Evolutionary conservation across 1,140 invertebrate genomes (phyloP), one percentile per base, ranked within the genome.

Genomic region (Bombus picipes): DNA sequence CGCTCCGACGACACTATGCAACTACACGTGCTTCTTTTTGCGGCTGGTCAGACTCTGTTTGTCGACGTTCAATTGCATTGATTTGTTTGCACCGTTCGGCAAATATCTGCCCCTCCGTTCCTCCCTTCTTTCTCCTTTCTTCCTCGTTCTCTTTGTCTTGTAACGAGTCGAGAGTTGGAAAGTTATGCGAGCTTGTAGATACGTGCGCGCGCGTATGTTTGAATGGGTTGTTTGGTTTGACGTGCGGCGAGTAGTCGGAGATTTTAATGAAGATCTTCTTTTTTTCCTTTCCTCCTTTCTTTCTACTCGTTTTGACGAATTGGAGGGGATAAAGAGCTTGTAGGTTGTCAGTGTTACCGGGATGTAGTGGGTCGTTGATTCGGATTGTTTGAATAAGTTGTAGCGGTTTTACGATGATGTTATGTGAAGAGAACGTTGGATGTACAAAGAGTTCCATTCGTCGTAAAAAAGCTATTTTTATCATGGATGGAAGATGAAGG

Each of bases 81-180:
- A 82, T 82, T 82, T 72, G 66, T 71, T 81, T 72, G 47, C 68
- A 32, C 37, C 37, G 34, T 37, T 59, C 79, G 37, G 53, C 28
- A 71, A 81, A 81, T 72, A 81, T 72, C 66, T 37, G 22, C 8
- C 28, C 53, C 53, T 28, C 53, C 25, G 1, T 9, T 37, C 32
- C 34, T 71, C 34, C 28, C 47, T 72, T 39, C 13, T 73, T 53
- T 53, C 47, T 53, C 47, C 39, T 74, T 47, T 37, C 18, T 10
- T 74, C 75, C 9, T 62, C 37, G 22, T 57, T 18, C 13, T 22
- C 57, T 47, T 71, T 57, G 18, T 39, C 79, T 59, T 39, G 68
- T 73, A 73, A 81, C 41, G 39, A 73, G 53, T 65, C 39, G 12
- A 73, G 2, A 4, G 37, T 25, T 22, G 25, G 28, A 68, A 75